Evolutionary conservation across 1,140 invertebrate genomes (phyloP), one percentile per base, ranked within the genome.

Genomic region (Planococcus citri): DNA sequence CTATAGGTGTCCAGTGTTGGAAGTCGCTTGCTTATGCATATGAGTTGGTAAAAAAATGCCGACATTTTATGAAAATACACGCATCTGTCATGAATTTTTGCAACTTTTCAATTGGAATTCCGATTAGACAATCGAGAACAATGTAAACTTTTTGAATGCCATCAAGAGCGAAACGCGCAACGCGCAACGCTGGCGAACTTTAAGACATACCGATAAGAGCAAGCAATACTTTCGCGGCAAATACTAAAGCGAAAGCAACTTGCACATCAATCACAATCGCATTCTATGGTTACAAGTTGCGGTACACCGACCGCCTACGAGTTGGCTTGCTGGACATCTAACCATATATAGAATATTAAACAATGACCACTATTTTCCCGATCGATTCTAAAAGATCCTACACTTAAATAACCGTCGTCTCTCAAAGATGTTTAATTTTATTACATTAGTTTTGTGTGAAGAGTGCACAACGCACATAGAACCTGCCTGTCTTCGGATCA

Each of bases 281-380:
- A 64, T 64, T 64, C 60, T 64, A 24, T 64, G 22, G 60, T 64
- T 64, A 64, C 60, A 64, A 64, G 60, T 64, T 64, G 22, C 60
- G 25, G 60, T 64, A 64, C 60, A 27, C 60, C 60, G 60, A 64
- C 60, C 60, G 60, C 60, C 60, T 64, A 64, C 60, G 60, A 64
- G 60, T 64, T 27, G 25, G 21, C 21, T 64, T 64, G 60, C 22
- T 64, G 60, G 60, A 64, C 60, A 64, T 64, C 25, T 64, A 21
- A 64, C 60, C 60, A 64, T 64, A 64, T 64, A 64, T 64, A 64
- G 60, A 64, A 64, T 64, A 64, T 64, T 64, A 64, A 64, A 64
- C 60, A 64, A 64, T 64, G 60, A 64, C 60, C 25, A 25, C 60
- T 64, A 10, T 64, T 24, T 27, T 64, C 17, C 41, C 60, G 60